Base-by-base conservation (phyloP, 2,113 vertebrate species). In the Jaculus jaculus region DNA sequence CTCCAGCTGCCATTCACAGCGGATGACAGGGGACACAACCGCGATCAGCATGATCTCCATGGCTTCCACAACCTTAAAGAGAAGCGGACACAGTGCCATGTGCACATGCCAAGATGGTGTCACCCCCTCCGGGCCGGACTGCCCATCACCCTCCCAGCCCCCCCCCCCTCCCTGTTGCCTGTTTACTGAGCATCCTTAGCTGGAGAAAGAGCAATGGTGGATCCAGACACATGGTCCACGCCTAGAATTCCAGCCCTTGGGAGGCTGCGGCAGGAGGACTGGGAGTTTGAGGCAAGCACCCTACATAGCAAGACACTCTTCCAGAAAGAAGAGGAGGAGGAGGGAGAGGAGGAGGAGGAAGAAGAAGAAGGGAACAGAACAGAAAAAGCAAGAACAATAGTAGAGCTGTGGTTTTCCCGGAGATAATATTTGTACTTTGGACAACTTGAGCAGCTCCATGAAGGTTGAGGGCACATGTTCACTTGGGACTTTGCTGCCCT, bases 1-100 rank as follows among this genome's bases (percentile, higher is more conserved):
- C 12, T 98, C 96, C 91, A 99, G 98, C 61, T 84, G 98, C 99
- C 99, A 99, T 95, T 99, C 99, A 0, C 99, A 99, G 54, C 96
- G 96, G 95, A 98, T 99, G 96, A 99, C 98, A 1, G 99, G 99
- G 69, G 99, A 99, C 66, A 99, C 98, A 0, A 99, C 99, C 0
- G 99, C 99, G 71, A 99, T 97, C 20, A 99, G 94, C 99, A 99
- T 99, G 97, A 99, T 99, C 98, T 99, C 99, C 99, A 99, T 99
- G 12, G 99, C 99, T 96, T 99, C 99, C 0, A 97, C 98, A 7
- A 99, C 98, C 99, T 99, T 77, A 0, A 60, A 30, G 73, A 37
- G 69, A 54, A 96, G 79, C 0, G 12, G 58, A 30, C 0, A 71
- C 12, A 77, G 32, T 0, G 11, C 3, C 16, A 1, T 0, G 18